Conservation (phyloP, 1,140 invertebrate genomes). For the Zaprionus vittiger region DNA sequence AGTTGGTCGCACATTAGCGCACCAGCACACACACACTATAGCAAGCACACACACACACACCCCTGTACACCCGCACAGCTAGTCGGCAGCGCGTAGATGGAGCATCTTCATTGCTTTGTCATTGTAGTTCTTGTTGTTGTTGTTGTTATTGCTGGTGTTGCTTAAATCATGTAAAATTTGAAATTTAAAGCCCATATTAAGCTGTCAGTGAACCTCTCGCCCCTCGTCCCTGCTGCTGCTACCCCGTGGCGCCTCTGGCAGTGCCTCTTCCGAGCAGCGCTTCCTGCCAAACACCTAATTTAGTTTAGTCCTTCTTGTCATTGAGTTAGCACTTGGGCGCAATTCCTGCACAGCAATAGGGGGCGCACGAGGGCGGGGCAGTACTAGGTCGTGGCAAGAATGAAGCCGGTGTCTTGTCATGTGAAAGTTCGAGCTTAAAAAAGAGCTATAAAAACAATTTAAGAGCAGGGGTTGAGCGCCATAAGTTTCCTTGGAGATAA, state of each 20-base stretch:
- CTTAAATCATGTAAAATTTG: conserved; percentile 49
- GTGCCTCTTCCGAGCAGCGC: conserved; percentile 7
- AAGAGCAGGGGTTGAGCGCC: background rate
- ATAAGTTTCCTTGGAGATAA: background rate
- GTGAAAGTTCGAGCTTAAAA: background rate
- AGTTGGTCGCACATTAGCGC: conserved; percentile 70
- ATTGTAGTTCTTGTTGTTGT: conserved; percentile 30
- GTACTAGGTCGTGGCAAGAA: background rate
- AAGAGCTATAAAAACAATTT: conserved; percentile 1
- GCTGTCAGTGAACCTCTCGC: background rate
- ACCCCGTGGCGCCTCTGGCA: conserved; percentile 5
- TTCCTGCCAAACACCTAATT: conserved; percentile 49
- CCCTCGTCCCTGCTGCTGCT: background rate
- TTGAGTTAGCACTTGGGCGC: conserved; percentile 48
- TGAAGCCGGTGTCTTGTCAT: background rate
- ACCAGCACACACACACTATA: conserved; percentile 27
- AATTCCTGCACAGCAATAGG: background rate
- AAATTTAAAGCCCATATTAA: conserved; percentile 48
- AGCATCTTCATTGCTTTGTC: conserved; percentile 39
- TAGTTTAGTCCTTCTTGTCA: conserved; percentile 63
- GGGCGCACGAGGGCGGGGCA: background rate
- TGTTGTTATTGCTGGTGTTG: conserved; percentile 15
- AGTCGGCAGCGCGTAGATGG: conserved; percentile 26
- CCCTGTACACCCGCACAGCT: conserved; percentile 8
- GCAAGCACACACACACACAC: conserved; percentile 5